Percentiles rank a stretch among this genome's conserved stretches.
phyloP scores from a whole-genome alignment of 2,888 invertebrate genomes.

The Metopia argyrocephala region DNA sequence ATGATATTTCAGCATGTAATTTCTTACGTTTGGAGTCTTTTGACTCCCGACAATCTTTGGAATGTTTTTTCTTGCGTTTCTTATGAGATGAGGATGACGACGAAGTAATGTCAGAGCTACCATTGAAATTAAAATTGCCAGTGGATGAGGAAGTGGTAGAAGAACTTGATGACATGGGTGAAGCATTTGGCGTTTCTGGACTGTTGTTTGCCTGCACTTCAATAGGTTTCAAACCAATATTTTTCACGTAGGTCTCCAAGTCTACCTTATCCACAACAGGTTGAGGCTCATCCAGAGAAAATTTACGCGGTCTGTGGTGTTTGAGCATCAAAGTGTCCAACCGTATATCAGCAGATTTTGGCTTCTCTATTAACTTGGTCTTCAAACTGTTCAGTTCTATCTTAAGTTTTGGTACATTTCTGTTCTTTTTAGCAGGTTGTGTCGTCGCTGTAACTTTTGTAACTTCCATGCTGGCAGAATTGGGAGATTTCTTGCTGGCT shows the following conservation, averaged over 20 bases:
- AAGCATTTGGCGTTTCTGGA: slow-evolving; percentile 71
- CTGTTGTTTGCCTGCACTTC: slow-evolving; percentile 66
- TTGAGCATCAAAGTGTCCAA: slow-evolving; percentile 67
- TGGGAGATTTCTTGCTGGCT: slow-evolving; percentile 73
- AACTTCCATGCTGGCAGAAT: slow-evolving; percentile 29
- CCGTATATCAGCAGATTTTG: slow-evolving; percentile 72
- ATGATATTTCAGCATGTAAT: slow-evolving; percentile 80
- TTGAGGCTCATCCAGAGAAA: slow-evolving; percentile 69
- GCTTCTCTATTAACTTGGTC: slow-evolving; percentile 73
- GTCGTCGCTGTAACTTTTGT: background rate
- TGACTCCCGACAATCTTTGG: slow-evolving; percentile 79
- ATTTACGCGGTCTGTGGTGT: slow-evolving; percentile 66
- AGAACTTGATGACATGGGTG: slow-evolving; percentile 74
- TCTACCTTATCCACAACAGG: slow-evolving; percentile 70
- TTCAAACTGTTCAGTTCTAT: slow-evolving; percentile 75
- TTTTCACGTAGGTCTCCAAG: slow-evolving; percentile 76
- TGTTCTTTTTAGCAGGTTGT: slow-evolving; percentile 55
- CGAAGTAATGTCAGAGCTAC: slow-evolving; percentile 17
- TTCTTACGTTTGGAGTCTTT: slow-evolving; percentile 79
- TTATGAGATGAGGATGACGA: slow-evolving; percentile 77
- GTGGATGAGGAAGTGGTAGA: slow-evolving; percentile 74
- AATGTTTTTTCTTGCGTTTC: slow-evolving; percentile 82
- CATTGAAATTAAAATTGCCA: slow-evolving; percentile 67
- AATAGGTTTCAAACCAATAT: slow-evolving; percentile 77
- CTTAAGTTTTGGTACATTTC: slow-evolving; percentile 75